Conservation (phyloP, 2,113 vertebrate genomes). For the Azemiops feae region DNA sequence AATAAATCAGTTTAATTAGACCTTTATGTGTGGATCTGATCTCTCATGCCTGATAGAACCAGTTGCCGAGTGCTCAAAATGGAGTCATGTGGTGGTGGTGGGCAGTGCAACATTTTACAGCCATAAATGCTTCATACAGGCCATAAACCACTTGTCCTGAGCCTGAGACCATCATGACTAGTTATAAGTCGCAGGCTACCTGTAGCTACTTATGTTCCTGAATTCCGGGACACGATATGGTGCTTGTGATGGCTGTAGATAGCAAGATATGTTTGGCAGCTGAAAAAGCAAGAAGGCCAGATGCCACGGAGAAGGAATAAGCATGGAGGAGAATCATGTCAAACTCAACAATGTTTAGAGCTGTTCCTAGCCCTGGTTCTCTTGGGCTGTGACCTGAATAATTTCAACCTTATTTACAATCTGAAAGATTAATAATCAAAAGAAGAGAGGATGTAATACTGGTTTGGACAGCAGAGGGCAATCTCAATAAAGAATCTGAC, state of each 20-base stretch:
- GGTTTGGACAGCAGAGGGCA: conserved; percentile 5
- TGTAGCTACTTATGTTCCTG: background rate
- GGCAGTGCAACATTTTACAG: background rate
- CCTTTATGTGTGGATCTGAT: background rate
- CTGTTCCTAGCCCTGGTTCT: background rate
- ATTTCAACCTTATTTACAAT: background rate
- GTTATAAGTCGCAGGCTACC: background rate
- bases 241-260: background rate
- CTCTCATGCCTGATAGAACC: background rate
- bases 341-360: background rate
- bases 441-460: background rate
- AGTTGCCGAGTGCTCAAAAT: background rate
- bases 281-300: background rate
- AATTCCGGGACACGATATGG: background rate
- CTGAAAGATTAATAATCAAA: background rate
- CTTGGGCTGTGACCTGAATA: background rate
- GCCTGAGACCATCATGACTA: background rate
- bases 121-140: background rate
- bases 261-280: background rate
- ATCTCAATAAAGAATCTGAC: background rate
- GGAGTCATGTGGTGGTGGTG: background rate
- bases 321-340: background rate
- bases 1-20: background rate
- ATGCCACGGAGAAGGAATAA: background rate
- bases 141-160: background rate